Conservation (phyloP, 2,797 vertebrate genomes). For the Scolopax bukidnonensis region DNA sequence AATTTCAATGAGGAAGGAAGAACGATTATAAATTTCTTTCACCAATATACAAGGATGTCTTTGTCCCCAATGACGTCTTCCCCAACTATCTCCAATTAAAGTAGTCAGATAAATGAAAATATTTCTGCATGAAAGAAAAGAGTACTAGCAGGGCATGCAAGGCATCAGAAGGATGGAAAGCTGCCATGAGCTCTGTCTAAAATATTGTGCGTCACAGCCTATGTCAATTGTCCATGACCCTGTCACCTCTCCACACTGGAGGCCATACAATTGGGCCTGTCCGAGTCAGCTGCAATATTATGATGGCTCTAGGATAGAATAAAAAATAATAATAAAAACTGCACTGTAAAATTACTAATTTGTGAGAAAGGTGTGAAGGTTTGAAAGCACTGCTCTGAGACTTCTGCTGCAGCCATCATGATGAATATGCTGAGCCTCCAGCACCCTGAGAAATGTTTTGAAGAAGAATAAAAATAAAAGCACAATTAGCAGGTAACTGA, state of each 20-base stretch:
- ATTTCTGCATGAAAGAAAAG: not conserved
- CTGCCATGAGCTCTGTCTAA: not conserved
- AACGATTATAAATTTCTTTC: not conserved
- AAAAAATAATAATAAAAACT: not conserved
- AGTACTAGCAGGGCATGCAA: not conserved
- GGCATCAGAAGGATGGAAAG: not conserved
- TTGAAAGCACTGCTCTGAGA: not conserved
- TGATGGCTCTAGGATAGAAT: not conserved
- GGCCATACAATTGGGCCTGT: not conserved
- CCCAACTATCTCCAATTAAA: not conserved
- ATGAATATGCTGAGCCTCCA: not conserved
- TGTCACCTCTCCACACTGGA: not conserved
- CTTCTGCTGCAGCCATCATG: not conserved
- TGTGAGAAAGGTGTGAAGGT: not conserved
- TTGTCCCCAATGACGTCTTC: not conserved
- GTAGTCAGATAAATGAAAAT: not conserved
- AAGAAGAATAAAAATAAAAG: constrained; percentile 18
- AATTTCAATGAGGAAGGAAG: not conserved
- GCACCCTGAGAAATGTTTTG: not conserved
- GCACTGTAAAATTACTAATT: not conserved
- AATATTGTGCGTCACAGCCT: not conserved
- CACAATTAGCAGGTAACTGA: not conserved
- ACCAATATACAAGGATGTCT: not conserved
- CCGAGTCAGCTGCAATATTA: not conserved
- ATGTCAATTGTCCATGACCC: not conserved